Base-by-base conservation (phyloP, 2,113 vertebrate species). In the Cololabis saira region DNA sequence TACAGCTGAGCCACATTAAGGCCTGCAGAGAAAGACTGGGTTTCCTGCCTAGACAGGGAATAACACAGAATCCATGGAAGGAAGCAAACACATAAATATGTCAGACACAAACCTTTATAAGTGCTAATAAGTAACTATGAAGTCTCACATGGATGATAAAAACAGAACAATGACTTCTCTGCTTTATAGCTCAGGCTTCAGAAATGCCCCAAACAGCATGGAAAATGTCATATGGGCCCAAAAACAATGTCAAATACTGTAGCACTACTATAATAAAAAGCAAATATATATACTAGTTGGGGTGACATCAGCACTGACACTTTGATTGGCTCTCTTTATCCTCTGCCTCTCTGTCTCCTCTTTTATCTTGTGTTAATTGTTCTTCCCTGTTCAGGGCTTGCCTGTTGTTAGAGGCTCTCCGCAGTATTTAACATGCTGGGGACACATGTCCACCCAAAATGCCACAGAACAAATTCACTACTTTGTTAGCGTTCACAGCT, bases 401-500 rank as follows among this genome's bases (percentile, higher is more conserved):
- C 19, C 58, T 52, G 68, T 67, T 59, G 59, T 74, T 56, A 72
- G 49, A 70, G 17, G 47, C 63, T 41, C 65, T 71, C 69, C 66
- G 71, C 63, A 72, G 80, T 67, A 84, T 78, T 67, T 80, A 78
- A 78, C 83, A 78, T 73, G 82, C 76, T 76, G 79, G 64, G 74
- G 82, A 84, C 84, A 88, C 82, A 80, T 76, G 82, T 86, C 82
- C 76, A 74, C 75, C 80, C 61, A 21, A 67, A 80, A 81, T 50
- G 56, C 67, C 76, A 76, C 74, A 49, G 71, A 82, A 77, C 74
- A 85, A 72, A 80, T 82, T 65, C 33, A 1, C 66, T 67, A 81
- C 78, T 83, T 83, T 85, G 86, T 90, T 85, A 81, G 57, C 37
- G 44, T 87, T 91, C 80, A 89, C 87, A 88, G 84, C 84, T 86